phyloP scores from a whole-genome alignment of 2,113 vertebrate genomes.

The Tupaia chinensis region DNA sequence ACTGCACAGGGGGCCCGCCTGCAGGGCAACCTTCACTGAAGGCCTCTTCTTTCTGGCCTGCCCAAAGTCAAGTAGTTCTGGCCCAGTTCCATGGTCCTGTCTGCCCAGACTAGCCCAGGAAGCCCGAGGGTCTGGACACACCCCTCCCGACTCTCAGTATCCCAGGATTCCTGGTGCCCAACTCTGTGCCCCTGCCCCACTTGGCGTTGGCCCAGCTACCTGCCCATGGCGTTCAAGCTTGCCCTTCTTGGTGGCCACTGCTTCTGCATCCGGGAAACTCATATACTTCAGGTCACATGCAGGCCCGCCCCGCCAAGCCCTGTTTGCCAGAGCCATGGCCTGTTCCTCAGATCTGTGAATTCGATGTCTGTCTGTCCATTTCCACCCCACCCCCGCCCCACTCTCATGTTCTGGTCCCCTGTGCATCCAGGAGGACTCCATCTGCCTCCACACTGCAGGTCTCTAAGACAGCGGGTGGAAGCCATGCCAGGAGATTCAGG shows the following conservation, averaged over 20 bases:
- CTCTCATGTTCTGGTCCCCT: background rate
- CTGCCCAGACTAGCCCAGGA: background rate
- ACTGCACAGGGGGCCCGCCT: background rate
- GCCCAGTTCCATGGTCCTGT: background rate
- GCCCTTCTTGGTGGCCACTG: accelerated
- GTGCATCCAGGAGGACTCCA: accelerated
- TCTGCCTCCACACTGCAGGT: background rate
- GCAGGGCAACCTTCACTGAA: background rate
- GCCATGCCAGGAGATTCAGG: background rate
- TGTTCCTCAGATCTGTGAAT: background rate
- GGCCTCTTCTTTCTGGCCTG: background rate
- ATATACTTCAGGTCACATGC: background rate
- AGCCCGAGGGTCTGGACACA: background rate
- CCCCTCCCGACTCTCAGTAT: background rate
- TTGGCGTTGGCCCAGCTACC: background rate
- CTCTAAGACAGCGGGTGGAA: background rate
- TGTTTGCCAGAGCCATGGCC: background rate
- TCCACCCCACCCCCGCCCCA: accelerated
- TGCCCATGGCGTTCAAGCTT: background rate
- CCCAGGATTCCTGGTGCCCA: background rate
- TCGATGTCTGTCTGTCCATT: conserved; percentile 38
- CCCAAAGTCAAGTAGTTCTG: background rate
- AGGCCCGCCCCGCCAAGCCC: background rate
- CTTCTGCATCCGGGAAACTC: background rate
- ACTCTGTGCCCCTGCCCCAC: background rate